Conservation (phyloP, 2,797 vertebrate species). For the Sebastes cheni region DNA sequence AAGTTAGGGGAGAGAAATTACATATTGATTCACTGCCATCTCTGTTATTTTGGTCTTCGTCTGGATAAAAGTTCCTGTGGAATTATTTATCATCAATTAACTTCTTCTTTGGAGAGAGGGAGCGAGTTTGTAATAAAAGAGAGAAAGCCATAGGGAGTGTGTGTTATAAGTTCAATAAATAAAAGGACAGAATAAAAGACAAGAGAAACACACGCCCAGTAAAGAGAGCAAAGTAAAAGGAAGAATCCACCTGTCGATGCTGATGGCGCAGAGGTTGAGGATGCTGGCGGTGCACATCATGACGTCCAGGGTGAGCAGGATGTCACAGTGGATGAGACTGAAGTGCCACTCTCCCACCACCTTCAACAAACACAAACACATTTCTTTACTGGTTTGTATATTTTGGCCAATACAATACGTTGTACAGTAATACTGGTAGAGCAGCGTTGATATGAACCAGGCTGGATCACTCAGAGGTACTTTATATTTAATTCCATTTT, state of each 20-base stretch:
- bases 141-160: background rate
- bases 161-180: background rate
- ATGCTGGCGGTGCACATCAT: slow-evolving; percentile 88
- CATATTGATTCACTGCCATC: slow-evolving; percentile 5
- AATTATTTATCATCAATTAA: background rate
- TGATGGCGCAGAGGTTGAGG: slow-evolving; percentile 87
- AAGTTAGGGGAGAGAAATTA: background rate
- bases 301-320: slow-evolving; percentile 84
- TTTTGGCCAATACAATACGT: background rate
- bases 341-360: slow-evolving; percentile 85
- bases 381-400: background rate
- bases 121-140: background rate
- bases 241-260: slow-evolving; percentile 81
- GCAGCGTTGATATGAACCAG: background rate
- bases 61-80: background rate
- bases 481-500: too few species aligned
- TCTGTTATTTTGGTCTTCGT: background rate
- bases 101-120: background rate
- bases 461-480: background rate
- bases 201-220: background rate
- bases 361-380: slow-evolving; percentile 47
- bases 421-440: background rate
- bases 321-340: slow-evolving; percentile 84
- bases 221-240: background rate
- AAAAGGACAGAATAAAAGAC: background rate